Base-by-base conservation (phyloP, 2,113 vertebrate genomes). In the Chamaea fasciata region DNA sequence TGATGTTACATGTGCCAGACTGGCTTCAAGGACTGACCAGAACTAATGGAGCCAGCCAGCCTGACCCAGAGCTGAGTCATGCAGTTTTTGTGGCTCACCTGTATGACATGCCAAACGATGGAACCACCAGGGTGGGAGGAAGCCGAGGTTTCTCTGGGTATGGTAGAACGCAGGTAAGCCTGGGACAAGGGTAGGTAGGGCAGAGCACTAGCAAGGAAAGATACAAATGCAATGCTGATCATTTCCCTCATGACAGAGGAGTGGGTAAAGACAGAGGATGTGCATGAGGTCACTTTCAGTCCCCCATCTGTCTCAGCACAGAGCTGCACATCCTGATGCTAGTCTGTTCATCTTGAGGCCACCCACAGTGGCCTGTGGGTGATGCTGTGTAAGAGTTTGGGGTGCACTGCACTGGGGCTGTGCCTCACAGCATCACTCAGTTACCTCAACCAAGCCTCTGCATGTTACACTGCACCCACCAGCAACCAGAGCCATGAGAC, bases 151-250 rank as follows among this genome's bases (percentile, higher is more conserved):
- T 70, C 35, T 55, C 35, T 64, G 75, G 11, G 17, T n/a, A 26
- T 1, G 3, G 57, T 49, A 42, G 26, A 35, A 80, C 0, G 0
- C 20, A 55, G n/a, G 13, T 39, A n/a, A 52, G 55, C 3, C 19
- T 63, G 56, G 41, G 13, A 63, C 57, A 49, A 70, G 24, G 28
- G 39, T 20, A 62, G 6, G 28, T 41, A 41, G 16, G 35, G 30
- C 65, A 79, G 49, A 79, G 41, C n/a, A 70, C 30, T 53, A 55
- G 24, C 26, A 63, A 47, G 41, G 19, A 30, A 79, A 56, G 49
- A 71, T 35, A 8, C 13, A 55, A 63, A 71, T 35, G 20, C 30
- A 63, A 23, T 39, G 11, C 20, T 53, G 47, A 37, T 71, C 4
- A 55, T 56, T 79, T 63, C 24, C 16, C 30, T 71, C 75, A 39